Evolutionary conservation across 2,113 vertebrate genomes (phyloP).

Genomic region (Saimiri boliviensis): DNA sequence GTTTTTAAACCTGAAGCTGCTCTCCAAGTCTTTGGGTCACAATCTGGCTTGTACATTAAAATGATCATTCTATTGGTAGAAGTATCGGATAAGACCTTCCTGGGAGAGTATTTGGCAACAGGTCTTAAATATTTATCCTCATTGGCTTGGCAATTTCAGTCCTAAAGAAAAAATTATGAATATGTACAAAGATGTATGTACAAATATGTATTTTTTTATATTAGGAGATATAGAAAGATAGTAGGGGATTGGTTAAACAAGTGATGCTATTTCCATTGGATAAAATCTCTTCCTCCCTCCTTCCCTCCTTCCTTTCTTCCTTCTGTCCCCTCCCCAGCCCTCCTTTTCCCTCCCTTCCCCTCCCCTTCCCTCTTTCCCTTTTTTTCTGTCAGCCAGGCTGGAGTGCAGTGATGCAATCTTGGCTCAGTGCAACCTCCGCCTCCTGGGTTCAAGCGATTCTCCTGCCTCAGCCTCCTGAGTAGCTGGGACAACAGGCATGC

Average conservation of each 20-base stretch:
- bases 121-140: constrained; percentile 5
- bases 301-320: accelerated
- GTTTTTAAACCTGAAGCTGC: neutral
- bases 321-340: no score
- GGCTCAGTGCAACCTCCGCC: no score
- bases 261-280: neutral
- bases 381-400: no score
- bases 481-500: no score
- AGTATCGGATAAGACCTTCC: neutral
- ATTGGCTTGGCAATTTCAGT: neutral
- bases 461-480: no score
- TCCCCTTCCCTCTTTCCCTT: no score
- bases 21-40: neutral
- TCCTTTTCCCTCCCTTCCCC: accelerated
- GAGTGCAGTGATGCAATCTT: no score
- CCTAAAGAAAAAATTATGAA: neutral
- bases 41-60: constrained; percentile 25
- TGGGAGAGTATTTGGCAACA: neutral
- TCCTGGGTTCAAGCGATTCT: no score
- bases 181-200: neutral
- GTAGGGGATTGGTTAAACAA: neutral
- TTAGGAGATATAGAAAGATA: neutral
- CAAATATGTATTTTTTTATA: constrained; percentile 6
- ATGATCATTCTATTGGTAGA: neutral
- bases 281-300: neutral